Evolutionary conservation across 1,140 invertebrate species (phyloP), one percentile per base, ranked within the genome.

Genomic region (Bombus turneri): DNA sequence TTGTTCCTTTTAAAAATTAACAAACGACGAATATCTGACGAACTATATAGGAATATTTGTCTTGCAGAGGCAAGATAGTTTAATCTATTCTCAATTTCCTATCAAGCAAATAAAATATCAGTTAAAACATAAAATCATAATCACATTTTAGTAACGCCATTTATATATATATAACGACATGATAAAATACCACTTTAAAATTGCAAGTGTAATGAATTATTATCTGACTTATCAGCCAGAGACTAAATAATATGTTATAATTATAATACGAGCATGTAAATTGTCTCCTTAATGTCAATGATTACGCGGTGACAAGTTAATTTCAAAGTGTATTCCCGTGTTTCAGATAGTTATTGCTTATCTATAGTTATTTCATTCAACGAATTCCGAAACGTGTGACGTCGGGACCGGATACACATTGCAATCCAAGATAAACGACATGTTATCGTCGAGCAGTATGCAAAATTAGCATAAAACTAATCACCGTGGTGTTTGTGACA

Each of bases 401-500:
- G 12, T 66, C 9, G 3, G 6, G 31, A 15, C 41, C 28, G 39
- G 37, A 72, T 53, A 53, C 25, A n/a, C 37, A 3, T 22, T 31
- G 37, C 22, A 18, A 41, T 72, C 3, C 9, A 41, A 78, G 37
- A 62, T 41, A 64, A 31, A 41, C 59, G 41, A 12, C 4, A 8
- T 5, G 59, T n/a, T 81, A 53, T 57, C 79, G 15, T 6, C 10
- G 12, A 39, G 25, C 6, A 77, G 28, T 25, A 77, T 77, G 18
- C n/a, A 12, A 80, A 69, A 69, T 80, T 57, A 18, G 43, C 22
- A 41, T n/a, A 69, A 69, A 66, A 79, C n/a, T 68, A 79, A 79
- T 68, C 28, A 37, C 39, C 2, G n/a, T 9, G 10, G 9, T 1
- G 39, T 47, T 78, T 25, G 15, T 31, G n/a, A 22, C n/a, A 57